Evolutionary conservation across 1,140 invertebrate species (phyloP), one percentile per base, ranked within the genome.

Genomic region (Hyles euphorbiae): DNA sequence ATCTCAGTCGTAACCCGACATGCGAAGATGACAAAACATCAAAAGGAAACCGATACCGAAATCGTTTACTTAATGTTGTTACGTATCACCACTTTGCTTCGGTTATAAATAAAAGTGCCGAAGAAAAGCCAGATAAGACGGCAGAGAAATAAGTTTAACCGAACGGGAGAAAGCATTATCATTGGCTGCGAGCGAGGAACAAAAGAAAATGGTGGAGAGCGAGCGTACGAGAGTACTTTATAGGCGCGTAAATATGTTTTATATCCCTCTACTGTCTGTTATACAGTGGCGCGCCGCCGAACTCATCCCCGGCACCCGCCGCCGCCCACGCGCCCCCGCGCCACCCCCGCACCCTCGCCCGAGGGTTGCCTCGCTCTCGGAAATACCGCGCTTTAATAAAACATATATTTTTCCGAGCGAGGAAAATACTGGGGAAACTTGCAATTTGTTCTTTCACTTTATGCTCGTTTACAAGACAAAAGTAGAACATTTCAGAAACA

Each of bases 381-480:
- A 88, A 88, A 88, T 84, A 80, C 83, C 85, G 85, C 87, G 85
- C 85, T 88, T 88, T 88, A 88, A 88, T 88, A 88, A 88, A 88
- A 88, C 85, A 88, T 88, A 87, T 86, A 88, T 88, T 88, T 88
- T 87, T 87, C 82, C 80, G 81, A 87, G 83, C 85, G 83, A 87
- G 83, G 83, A 87, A 88, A 88, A 88, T 87, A 88, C 82, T 85
- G 85, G 81, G 85, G 83, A 88, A 88, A 87, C 83, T 88, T 82
- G 83, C 83, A 88, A 88, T 88, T 88, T 87, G 85, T 87, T 88
- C 85, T 87, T 88, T 88, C 86, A 88, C 86, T 88, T 88, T 88
- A 87, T 87, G 83, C 83, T 86, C 86, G 86, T 88, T 88, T 88
- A 88, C 86, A 87, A 88, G 86, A 88, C 83, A 88, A 88, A 88